Conservation (phyloP, 1,140 invertebrate genomes). For the Apis mellifera region Amel_HAv3.1 CM009937.2:1368001-1368500, state of each 20-base stretch:
- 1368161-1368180: too few species aligned
- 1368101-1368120: background rate
- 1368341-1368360: constrained; percentile 34
- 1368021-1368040: too few species aligned
- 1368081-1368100: background rate
- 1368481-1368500: background rate
- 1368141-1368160: background rate
- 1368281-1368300: background rate
- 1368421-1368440: constrained; percentile 19
- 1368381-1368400: constrained; percentile 23
- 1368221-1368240: background rate
- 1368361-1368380: constrained; percentile 16
- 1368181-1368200: background rate
- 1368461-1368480: background rate
- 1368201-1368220: background rate
- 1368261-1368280: background rate
- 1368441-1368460: background rate
- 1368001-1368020: background rate
- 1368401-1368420: constrained; percentile 16
- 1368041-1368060: background rate
- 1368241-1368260: background rate
- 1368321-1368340: constrained; percentile 9
- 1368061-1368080: background rate
- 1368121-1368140: background rate
- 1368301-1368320: constrained; percentile 14